These are phyloP conservation scores for Saimiri boliviensis DNA, from an alignment of 2,113 vertebrate species.

Conservation along the genomic window DNA sequence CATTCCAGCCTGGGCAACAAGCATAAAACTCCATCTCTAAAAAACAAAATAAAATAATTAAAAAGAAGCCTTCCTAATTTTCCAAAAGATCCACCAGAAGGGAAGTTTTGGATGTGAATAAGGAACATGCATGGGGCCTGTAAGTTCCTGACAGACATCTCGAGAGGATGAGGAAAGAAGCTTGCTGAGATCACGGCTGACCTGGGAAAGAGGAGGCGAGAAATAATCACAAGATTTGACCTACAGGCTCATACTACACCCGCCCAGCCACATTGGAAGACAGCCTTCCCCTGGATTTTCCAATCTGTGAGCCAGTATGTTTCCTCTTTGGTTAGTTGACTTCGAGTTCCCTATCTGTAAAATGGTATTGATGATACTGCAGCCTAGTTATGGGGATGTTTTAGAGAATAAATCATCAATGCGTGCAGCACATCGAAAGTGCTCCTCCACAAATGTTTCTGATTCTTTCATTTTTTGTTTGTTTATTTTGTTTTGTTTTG, in stretches of 20 bases:
- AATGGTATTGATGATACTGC: neutral
- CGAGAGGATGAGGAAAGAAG: neutral
- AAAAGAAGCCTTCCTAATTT: neutral
- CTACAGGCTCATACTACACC: neutral
- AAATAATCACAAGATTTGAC: neutral
- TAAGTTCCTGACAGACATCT: neutral
- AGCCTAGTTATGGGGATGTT: neutral
- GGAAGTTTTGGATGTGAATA: neutral
- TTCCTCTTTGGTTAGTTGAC: neutral
- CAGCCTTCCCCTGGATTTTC: neutral
- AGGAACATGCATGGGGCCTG: neutral
- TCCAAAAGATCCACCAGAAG: neutral
- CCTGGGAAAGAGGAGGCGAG: neutral
- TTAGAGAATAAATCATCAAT: neutral
- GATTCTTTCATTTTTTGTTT: neutral
- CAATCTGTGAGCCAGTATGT: neutral
- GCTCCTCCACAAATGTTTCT: neutral
- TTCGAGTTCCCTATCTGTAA: neutral
- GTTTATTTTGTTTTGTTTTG: too few species aligned
- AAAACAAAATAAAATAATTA: too few species aligned
- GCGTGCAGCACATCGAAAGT: neutral
- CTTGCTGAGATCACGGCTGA: neutral
- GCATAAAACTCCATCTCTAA: too few species aligned
- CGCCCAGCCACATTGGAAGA: neutral
- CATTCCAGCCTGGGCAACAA: too few species aligned